These are phyloP conservation scores for Drosophila bipectinata DNA, from an alignment of 1,140 invertebrate genomes.

Conservation along the genomic window DNA sequence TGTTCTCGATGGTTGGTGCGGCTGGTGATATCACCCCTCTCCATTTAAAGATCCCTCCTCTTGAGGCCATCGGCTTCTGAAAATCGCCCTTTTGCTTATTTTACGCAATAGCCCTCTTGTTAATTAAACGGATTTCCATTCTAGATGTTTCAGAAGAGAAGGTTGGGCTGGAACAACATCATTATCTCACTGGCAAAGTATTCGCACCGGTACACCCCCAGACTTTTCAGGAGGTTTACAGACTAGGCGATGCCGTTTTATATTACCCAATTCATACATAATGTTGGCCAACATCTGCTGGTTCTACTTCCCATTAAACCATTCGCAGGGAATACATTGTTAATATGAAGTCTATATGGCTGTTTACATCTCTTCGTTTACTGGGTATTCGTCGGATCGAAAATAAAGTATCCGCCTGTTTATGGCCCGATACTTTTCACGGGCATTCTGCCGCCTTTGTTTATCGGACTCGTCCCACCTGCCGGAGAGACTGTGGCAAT, in stretches of 20 bases:
- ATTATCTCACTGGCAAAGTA: constrained; percentile 68
- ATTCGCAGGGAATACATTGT: background rate
- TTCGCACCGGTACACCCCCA: constrained; percentile 38
- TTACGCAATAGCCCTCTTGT: background rate
- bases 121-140: constrained; percentile 51
- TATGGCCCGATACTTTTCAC: constrained; percentile 31
- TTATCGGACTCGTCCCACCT: constrained; percentile 62
- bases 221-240: background rate
- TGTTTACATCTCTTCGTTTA: background rate
- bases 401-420: constrained; percentile 35
- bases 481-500: constrained; percentile 11
- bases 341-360: background rate
- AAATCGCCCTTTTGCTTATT: constrained; percentile 20
- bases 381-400: constrained; percentile 24
- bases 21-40: constrained; percentile 47
- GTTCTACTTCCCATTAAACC: background rate
- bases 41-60: constrained; percentile 15
- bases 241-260: constrained; percentile 16
- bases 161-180: constrained; percentile 10
- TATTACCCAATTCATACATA: background rate
- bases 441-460: constrained; percentile 37
- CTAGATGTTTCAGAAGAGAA: background rate
- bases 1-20: constrained; percentile 39
- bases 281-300: background rate
- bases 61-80: background rate